Evolutionary conservation across 2,888 invertebrate species (phyloP), one percentile per base, ranked within the genome.

Genomic region (Nomada hirtipes): DNA sequence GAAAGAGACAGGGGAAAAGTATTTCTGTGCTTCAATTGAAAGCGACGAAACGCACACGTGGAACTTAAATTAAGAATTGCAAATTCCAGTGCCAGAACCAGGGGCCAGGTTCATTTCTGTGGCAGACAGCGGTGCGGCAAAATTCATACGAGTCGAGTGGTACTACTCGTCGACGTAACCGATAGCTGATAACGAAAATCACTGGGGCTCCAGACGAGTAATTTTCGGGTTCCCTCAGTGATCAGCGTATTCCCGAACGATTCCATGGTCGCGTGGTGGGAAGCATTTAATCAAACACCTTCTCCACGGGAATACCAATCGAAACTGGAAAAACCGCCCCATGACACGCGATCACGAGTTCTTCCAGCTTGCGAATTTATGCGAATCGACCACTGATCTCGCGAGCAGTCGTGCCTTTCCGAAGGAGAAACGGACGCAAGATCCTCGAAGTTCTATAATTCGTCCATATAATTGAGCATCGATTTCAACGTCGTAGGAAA

Each of bases 291-390:
- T 88, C 87, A 86, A 77, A 76, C 69, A 70, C 59, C 76, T 81
- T 74, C 76, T 70, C 64, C 76, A 55, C 53, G 74, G 78, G 82
- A 79, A 82, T 84, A 80, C 73, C 83, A 87, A 86, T 88, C 88
- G 87, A 88, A 87, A 86, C 70, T 76, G 87, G 87, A 87, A 86
- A 84, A 87, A 87, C 86, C 86, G 55, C 53, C 23, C 44, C 26
- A 44, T 47, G 72, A 65, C 87, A 87, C 87, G 87, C 87, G 75
- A 87, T 42, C 65, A 10, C 36, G 78, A 84, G 75, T 55, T 64
- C 75, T 79, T 81, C n/a, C 65, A 10, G 18, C 55, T n/a, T 47
- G 10, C 55, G 61, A 50, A 78, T 67, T 61, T 60, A 67, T 71
- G 59, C 72, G 50, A 18, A 44, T 18, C 50, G n/a, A 11, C 57